Evolutionary conservation across 2,888 invertebrate species (phyloP).

Genomic region (Litoditis marina): DNA sequence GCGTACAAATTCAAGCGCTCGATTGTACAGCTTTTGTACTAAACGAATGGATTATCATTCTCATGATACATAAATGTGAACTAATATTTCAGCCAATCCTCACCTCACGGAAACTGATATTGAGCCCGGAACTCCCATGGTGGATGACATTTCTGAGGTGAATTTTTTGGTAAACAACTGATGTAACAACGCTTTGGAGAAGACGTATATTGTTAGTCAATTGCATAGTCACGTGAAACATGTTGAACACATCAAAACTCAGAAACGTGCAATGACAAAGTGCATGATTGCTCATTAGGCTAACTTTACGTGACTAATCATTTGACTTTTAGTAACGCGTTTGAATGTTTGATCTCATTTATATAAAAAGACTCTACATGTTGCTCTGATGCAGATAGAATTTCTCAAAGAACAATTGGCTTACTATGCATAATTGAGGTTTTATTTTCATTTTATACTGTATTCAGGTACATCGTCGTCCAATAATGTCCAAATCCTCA

Average conservation of each 20-base stretch:
- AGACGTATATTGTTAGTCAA: not conserved
- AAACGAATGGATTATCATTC: no score
- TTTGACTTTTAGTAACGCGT: not conserved
- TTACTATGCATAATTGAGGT: no score
- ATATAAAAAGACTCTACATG: no score
- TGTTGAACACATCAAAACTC: no score
- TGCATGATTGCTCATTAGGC: no score
- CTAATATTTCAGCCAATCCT: conserved; percentile 10
- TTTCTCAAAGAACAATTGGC: no score
- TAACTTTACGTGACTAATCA: not conserved
- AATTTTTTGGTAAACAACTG: not conserved
- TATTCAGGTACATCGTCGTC: conserved; percentile 30
- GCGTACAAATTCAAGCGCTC: no score
- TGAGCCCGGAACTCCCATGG: conserved; percentile 27
- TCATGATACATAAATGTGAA: no score
- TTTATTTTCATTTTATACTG: not conserved
- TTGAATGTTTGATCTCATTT: not conserved
- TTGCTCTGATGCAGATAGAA: no score
- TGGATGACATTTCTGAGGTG: conserved; percentile 27
- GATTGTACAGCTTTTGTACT: not conserved
- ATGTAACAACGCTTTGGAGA: not conserved
- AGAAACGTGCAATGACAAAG: no score
- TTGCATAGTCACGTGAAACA: no score
- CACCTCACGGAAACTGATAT: conserved; percentile 5
- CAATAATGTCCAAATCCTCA: conserved; percentile 28